Conservation (phyloP, 2,113 vertebrate species). For the Oceanites oceanicus region DNA sequence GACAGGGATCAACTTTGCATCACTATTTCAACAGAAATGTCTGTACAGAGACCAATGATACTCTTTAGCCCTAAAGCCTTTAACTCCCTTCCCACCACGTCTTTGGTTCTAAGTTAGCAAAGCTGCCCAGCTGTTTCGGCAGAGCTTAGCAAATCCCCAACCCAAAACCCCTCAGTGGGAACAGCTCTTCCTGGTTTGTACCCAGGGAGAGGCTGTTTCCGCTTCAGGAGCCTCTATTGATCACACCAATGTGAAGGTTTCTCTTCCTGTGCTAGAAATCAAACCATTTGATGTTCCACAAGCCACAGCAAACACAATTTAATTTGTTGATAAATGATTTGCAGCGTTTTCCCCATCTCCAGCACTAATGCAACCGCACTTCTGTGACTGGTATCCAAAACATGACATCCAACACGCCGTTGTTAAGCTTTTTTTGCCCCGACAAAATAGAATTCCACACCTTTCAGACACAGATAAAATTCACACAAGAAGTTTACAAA, state of each 20-base stretch:
- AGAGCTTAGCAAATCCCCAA: not conserved
- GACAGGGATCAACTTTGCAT: not conserved
- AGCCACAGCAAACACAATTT: not conserved
- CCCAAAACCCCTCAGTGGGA: not conserved
- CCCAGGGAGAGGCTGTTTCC: not conserved
- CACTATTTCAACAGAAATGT: not conserved
- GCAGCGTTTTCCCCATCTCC: not conserved
- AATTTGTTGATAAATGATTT: not conserved
- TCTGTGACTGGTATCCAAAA: not conserved
- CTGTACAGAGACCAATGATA: not conserved
- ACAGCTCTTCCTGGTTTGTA: not conserved
- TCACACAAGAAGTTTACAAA: not conserved
- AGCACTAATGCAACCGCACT: not conserved
- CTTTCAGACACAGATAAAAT: not conserved
- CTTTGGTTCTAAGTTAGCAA: not conserved
- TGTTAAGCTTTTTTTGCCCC: not conserved
- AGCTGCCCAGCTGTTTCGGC: not conserved
- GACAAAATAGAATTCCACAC: not conserved
- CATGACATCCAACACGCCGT: rapidly evolving
- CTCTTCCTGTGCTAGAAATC: not conserved
- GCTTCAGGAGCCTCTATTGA: not conserved
- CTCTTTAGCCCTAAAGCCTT: not conserved
- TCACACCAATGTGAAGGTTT: rapidly evolving
- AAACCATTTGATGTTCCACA: not conserved
- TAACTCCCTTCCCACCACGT: not conserved